These are phyloP conservation scores for Neoaliturus tenellus DNA, from an alignment of 2,888 invertebrate species.

Conservation along the genomic window DNA sequence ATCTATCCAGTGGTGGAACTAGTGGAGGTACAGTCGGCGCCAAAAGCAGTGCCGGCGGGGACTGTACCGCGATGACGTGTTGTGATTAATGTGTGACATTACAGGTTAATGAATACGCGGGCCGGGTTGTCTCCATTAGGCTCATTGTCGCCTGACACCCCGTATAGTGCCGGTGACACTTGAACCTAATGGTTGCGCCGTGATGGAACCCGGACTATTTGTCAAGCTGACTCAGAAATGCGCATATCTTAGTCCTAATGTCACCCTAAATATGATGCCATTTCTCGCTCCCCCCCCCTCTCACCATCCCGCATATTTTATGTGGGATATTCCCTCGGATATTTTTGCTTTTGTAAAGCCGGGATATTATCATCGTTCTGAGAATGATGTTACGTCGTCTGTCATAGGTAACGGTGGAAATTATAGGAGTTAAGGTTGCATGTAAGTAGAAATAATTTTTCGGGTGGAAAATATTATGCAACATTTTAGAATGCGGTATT, in stretches of 20 bases:
- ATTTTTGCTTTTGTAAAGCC: conserved; percentile 18
- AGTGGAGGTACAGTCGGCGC: conserved; percentile 14
- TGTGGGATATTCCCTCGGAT: not conserved
- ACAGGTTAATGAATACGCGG: conserved; percentile 60
- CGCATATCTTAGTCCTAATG: conserved; percentile 45
- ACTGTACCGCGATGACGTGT: conserved; percentile 45
- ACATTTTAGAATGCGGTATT: too few species aligned
- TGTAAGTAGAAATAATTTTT: too few species aligned
- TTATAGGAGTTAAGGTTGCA: too few species aligned
- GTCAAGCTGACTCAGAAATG: conserved; percentile 41
- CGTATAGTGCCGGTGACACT: conserved; percentile 57
- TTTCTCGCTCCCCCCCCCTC: not conserved
- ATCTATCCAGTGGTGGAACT: conserved; percentile 16
- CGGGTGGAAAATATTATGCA: too few species aligned
- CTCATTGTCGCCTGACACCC: conserved; percentile 58
- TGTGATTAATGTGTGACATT: conserved; percentile 59
- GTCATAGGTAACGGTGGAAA: too few species aligned
- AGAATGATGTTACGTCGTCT: not conserved
- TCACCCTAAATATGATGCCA: conserved; percentile 34
- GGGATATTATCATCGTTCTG: conserved; percentile 2
- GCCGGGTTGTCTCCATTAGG: conserved; percentile 59
- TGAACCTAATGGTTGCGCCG: conserved; percentile 56
- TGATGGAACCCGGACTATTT: conserved; percentile 56
- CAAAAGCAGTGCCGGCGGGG: not conserved
- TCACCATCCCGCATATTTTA: conserved; percentile 1